These are phyloP conservation scores for Hemitrygon akajei DNA, from an alignment of 2,797 vertebrate species.

Conservation along the genomic window DNA sequence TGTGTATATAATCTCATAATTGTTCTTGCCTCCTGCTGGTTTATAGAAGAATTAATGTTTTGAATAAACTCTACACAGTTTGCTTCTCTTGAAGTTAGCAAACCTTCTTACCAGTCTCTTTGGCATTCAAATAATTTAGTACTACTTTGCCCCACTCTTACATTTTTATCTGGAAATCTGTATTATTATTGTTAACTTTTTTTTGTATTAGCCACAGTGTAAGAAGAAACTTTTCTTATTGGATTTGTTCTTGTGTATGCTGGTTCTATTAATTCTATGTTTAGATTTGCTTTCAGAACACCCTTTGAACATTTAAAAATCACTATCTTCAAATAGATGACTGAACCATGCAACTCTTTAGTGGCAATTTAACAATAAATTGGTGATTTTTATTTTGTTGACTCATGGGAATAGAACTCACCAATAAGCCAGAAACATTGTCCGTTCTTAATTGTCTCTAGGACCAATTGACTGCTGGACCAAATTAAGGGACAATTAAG, in stretches of 20 bases:
- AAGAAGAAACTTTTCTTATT: no score
- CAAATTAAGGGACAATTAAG: no score
- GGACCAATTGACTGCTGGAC: no score
- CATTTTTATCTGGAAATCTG: background rate
- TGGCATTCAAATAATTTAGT: background rate
- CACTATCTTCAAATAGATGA: background rate
- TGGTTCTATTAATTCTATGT: background rate
- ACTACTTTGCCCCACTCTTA: background rate
- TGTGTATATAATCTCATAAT: slow-evolving; percentile 79
- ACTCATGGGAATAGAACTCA: no score
- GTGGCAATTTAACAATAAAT: background rate
- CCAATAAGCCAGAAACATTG: no score
- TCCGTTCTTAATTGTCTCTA: no score
- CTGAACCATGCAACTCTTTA: background rate
- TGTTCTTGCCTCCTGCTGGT: slow-evolving; percentile 67
- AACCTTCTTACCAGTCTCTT: background rate
- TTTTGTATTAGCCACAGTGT: background rate
- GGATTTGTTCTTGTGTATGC: background rate
- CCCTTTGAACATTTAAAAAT: background rate
- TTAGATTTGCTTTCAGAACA: background rate
- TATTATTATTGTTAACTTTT: background rate
- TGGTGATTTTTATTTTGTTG: background rate
- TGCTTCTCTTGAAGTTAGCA: background rate
- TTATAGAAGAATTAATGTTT: slow-evolving; percentile 52
- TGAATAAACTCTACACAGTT: background rate